A percentile compares a stretch with the other conserved stretches of the same genome.
These are phyloP conservation scores for Laspeyria flexula DNA, from an alignment of 2,888 invertebrate genomes.

Conservation along the genomic window DNA sequence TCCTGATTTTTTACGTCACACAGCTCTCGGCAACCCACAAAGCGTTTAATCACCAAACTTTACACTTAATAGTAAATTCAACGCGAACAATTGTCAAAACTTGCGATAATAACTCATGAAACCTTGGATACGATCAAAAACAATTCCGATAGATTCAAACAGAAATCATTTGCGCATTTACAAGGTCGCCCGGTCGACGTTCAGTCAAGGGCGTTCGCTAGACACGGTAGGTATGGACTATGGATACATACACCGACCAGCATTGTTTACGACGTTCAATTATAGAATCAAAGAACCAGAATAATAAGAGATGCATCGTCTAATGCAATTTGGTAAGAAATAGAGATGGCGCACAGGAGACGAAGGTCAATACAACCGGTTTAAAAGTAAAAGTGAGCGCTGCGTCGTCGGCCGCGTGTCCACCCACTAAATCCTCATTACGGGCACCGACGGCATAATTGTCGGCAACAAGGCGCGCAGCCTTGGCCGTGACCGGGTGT, in stretches of 20 bases:
- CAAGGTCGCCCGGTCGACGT: constrained; percentile 82
- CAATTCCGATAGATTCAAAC: constrained; percentile 73
- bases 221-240: constrained; percentile 64
- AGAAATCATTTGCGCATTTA: constrained; percentile 72
- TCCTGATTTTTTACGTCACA: background rate
- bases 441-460: constrained; percentile 74
- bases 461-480: constrained; percentile 75
- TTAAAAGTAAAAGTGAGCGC: constrained; percentile 82
- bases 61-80: constrained; percentile 11
- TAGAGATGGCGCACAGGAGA: constrained; percentile 42
- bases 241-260: constrained; percentile 49
- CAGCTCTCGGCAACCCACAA: background rate
- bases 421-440: constrained; percentile 84
- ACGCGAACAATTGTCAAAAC: constrained; percentile 32
- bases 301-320: constrained; percentile 22
- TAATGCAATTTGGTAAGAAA: constrained; percentile 33
- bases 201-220: constrained; percentile 83
- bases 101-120: constrained; percentile 37
- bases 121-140: constrained; percentile 59
- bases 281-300: constrained; percentile 24
- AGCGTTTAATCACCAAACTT: background rate
- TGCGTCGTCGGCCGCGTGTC: constrained; percentile 70
- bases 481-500: constrained; percentile 84
- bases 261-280: constrained; percentile 58
- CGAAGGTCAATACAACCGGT: constrained; percentile 78